These are phyloP conservation scores for Hymenochirus boettgeri DNA, from an alignment of 2,113 vertebrate species.

Conservation along the genomic window DNA sequence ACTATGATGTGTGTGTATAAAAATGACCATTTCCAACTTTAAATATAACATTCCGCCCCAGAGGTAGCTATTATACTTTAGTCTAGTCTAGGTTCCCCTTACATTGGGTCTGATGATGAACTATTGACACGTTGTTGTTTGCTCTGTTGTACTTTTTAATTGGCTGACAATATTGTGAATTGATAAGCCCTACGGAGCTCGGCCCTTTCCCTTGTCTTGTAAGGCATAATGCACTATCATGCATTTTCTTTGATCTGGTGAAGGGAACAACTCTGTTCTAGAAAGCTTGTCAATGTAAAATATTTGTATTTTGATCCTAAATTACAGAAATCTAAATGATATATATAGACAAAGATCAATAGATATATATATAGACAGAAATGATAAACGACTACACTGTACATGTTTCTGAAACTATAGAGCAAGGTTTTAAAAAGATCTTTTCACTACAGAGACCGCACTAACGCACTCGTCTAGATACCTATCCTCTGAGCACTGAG, in stretches of 20 bases:
- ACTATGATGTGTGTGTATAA: too few species aligned
- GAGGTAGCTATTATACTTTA: too few species aligned
- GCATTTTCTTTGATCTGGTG: slow-evolving; percentile 20
- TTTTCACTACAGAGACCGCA: too few species aligned
- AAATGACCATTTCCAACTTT: too few species aligned
- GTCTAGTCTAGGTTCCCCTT: too few species aligned
- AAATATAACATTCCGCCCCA: too few species aligned
- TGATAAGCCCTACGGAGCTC: neutral
- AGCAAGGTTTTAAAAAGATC: too few species aligned
- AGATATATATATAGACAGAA: neutral
- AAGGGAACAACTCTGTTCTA: slow-evolving; percentile 11
- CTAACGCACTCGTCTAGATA: too few species aligned
- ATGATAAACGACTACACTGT: too few species aligned
- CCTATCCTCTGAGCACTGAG: too few species aligned
- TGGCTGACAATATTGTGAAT: slow-evolving; percentile 24
- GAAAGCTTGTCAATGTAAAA: slow-evolving; percentile 17
- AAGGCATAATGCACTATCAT: slow-evolving; percentile 21
- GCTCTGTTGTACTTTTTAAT: slow-evolving; percentile 25
- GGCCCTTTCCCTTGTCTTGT: slow-evolving; percentile 9
- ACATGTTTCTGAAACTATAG: too few species aligned
- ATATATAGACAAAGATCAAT: neutral
- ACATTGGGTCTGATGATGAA: neutral
- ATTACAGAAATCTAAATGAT: too few species aligned
- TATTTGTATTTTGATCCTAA: neutral
- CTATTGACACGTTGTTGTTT: slow-evolving; percentile 16